Base-by-base conservation (phyloP, 1,140 invertebrate species). In the Triops longicaudatus region DNA sequence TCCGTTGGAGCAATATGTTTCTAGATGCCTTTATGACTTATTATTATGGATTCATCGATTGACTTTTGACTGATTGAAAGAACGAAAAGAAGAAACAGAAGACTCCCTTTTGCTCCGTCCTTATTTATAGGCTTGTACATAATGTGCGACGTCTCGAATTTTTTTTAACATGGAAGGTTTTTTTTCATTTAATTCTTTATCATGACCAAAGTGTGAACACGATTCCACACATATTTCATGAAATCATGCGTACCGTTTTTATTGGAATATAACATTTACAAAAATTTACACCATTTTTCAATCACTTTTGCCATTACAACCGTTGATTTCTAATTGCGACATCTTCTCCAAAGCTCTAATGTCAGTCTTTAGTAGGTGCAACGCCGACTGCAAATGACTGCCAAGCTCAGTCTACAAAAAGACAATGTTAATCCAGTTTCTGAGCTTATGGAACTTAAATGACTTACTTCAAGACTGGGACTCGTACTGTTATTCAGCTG, bases 221-320 rank as follows among this genome's bases (percentile, higher is more conserved):
- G 50, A 63, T 22, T 1, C 50, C 50, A 63, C 50, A 63, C 50
- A 22, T 63, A 63, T 63, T 63, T 63, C n/a, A 63, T 63, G 50
- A 63, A 63, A 63, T 22, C n/a, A 63, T 63, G 50, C 7, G 50
- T 17, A 9, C 22, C 22, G 50, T 63, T 63, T 63, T 63, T 63
- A 63, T 63, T 63, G 50, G 50, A 63, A 63, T 63, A 63, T 63
- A 63, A 63, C 50, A 63, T 63, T 63, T 63, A 63, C 50, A 63
- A 63, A 63, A n/a, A 63, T 63, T 17, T 17, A 12, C 14, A 14
- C 22, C 6, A 17, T n/a, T 14, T 1, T 22, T 63, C 17, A n/a
- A 63, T 63, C 17, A 10, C 0, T 5, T 63, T n/a, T 17, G 17
- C 0, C 17, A 63, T 63, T 17, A 6, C 50, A 22, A n/a, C 17